Percentiles rank a stretch among this genome's conserved stretches.
phyloP scores from a whole-genome alignment of 1,140 invertebrate genomes.

The Hylaeus volcanicus region DNA sequence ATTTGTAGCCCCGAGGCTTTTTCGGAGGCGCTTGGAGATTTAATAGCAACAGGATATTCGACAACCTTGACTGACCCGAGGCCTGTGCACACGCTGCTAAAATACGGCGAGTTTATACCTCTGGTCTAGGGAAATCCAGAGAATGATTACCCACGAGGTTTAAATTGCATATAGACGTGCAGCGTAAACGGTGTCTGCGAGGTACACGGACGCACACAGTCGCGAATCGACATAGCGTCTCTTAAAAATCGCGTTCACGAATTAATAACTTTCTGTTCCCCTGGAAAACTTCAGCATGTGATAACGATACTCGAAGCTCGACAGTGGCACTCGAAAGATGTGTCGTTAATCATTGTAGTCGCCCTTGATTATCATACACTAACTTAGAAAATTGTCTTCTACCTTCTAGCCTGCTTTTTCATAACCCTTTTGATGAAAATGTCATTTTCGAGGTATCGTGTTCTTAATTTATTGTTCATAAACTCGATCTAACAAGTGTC shows the following conservation, averaged over 20 bases:
- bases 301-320: neutral
- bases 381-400: too few relatives aligned
- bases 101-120: constrained; percentile 26
- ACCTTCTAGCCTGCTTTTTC: too few relatives aligned
- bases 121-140: constrained; percentile 22
- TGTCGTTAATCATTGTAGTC: neutral
- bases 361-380: too few relatives aligned
- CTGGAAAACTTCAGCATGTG: neutral
- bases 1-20: constrained; percentile 10
- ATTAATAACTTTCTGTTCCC: constrained; percentile 5
- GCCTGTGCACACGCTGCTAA: neutral
- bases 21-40: constrained; percentile 24
- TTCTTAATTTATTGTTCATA: too few relatives aligned
- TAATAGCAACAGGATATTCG: constrained; percentile 46
- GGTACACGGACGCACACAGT: neutral
- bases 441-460: too few relatives aligned
- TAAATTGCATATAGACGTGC: constrained; percentile 53
- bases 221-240: constrained; percentile 4
- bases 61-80: constrained; percentile 21
- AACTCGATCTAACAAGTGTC: too few relatives aligned
- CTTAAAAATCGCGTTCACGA: neutral
- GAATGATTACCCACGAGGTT: constrained; percentile 47
- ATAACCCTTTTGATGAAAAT: too few relatives aligned
- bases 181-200: neutral
- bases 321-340: neutral